Percentiles rank a stretch among this genome's conserved stretches.
phyloP scores from a whole-genome alignment of 2,797 vertebrate species.

The Smutsia gigantea region DNA sequence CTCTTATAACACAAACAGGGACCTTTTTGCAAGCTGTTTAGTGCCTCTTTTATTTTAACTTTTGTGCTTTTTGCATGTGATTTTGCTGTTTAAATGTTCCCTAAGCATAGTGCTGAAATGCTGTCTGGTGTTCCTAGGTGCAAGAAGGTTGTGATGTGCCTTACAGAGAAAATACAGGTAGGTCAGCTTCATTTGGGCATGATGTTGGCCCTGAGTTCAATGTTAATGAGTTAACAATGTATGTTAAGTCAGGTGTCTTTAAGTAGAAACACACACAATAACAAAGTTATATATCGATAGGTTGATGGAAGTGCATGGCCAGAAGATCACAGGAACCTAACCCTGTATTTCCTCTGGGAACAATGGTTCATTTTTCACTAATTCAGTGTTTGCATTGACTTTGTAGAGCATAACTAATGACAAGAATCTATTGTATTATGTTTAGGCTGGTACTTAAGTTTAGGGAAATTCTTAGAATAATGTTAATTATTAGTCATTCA shows the following conservation, averaged over 20 bases:
- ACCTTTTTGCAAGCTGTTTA: not conserved
- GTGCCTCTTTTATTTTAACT: not conserved
- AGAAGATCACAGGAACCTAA: not conserved
- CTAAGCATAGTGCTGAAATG: rapidly evolving
- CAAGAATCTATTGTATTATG: not conserved
- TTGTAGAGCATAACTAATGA: not conserved
- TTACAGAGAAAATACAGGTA: not conserved
- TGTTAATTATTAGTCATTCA: not conserved
- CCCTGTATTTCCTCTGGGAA: not conserved
- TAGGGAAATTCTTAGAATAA: not conserved
- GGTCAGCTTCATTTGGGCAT: too few species aligned
- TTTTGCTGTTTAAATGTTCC: not conserved
- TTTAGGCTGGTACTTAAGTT: not conserved
- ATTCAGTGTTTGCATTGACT: not conserved
- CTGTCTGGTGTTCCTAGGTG: not conserved
- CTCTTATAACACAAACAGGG: not conserved
- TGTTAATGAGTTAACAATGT: not conserved
- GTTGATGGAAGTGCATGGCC: not conserved
- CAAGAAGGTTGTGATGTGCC: not conserved
- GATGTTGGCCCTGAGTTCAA: not conserved
- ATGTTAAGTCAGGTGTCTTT: not conserved
- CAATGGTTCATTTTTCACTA: not conserved
- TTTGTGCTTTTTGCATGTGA: not conserved
- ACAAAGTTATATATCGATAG: not conserved
- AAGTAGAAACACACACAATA: not conserved